Base-by-base conservation (phyloP, 2,888 invertebrate species). In the Neuroscelio doddi region DNA sequence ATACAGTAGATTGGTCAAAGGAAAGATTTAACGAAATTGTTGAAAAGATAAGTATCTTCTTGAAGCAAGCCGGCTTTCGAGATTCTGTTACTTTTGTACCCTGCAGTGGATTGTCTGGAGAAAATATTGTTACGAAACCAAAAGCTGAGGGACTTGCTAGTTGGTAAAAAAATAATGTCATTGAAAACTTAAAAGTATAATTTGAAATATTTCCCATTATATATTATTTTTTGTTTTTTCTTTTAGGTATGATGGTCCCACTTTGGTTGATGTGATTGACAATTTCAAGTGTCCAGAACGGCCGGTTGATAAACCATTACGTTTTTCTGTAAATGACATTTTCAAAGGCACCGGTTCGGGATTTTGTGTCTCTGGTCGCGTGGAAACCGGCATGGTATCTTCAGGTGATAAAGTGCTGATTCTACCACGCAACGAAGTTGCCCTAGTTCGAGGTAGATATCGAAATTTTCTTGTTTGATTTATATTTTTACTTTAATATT, bases 81-180 rank as follows among this genome's bases (percentile, higher is more conserved):
- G 96, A 97, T 24, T 94, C 95, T 81, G 91, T 97, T 0, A 90
- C 90, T 1, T 98, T 92, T 85, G 93, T 98, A 10, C 98, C 99
- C 1, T 97, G 97, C 79, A 97, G 97, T 69, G 99, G 99, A 1
- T 86, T 99, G n/a, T 93, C 92, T 0, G 99, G 99, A 7, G 95
- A 96, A 82, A 99, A 99, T 87, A 87, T 97, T 52, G 89, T 90
- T 0, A 88, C 90, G 62, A 84, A 89, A 46, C 89, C 93, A 0
- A 88, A 87, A 30, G 91, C 91, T 78, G 86, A 87, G 62, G 89
- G 87, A 72, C 87, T 90, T 38, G 85, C 87, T 69, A 89, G 86
- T 75, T 97, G 89, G 92, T 83, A 69, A 72, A 62, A 26, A 26
- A n/a, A 27, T 29, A 10, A 39, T 32, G 17, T 30, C 36, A 36